phyloP scores from a whole-genome alignment of 2,797 vertebrate species.

The Podarcis lilfordi region DNA sequence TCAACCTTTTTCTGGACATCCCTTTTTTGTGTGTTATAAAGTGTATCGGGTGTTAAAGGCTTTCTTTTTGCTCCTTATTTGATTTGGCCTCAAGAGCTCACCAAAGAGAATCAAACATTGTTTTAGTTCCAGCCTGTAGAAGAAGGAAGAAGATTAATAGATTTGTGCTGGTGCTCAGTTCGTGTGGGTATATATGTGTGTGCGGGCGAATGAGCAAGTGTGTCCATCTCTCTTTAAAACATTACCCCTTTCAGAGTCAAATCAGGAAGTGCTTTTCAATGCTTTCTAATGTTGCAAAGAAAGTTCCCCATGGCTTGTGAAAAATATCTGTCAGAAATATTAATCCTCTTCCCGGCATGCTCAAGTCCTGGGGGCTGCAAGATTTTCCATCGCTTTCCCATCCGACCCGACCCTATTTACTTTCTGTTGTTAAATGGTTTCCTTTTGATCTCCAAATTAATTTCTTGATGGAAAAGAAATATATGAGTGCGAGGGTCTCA shows the following conservation, averaged over 20 bases:
- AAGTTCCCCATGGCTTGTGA: constrained; percentile 22
- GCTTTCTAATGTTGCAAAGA: constrained; percentile 10
- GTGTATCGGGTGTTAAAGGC: constrained; percentile 20
- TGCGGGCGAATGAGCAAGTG: not conserved
- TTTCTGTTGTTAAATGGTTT: constrained; percentile 57
- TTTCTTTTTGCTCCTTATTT: constrained; percentile 67
- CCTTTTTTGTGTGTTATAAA: constrained; percentile 42
- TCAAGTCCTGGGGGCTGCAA: not conserved
- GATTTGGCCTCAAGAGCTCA: constrained; percentile 74
- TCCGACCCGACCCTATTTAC: constrained; percentile 33
- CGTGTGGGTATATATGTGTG: not conserved
- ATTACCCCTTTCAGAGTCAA: constrained; percentile 44
- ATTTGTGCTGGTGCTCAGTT: constrained; percentile 46
- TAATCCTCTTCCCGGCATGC: not conserved
- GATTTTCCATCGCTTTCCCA: constrained; percentile 29
- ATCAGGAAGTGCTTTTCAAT: constrained; percentile 45
- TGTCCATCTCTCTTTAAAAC: constrained; percentile 44
- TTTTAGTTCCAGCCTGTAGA: constrained; percentile 56
- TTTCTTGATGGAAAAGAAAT: constrained; percentile 59
- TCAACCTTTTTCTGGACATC: not conserved
- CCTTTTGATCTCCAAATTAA: constrained; percentile 74
- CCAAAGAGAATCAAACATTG: constrained; percentile 63
- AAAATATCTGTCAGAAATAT: constrained; percentile 42
- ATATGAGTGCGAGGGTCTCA: accelerated
- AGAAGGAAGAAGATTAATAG: constrained; percentile 68